Evolutionary conservation across 2,797 vertebrate species (phyloP).

Genomic region (Pangasius macronema): DNA sequence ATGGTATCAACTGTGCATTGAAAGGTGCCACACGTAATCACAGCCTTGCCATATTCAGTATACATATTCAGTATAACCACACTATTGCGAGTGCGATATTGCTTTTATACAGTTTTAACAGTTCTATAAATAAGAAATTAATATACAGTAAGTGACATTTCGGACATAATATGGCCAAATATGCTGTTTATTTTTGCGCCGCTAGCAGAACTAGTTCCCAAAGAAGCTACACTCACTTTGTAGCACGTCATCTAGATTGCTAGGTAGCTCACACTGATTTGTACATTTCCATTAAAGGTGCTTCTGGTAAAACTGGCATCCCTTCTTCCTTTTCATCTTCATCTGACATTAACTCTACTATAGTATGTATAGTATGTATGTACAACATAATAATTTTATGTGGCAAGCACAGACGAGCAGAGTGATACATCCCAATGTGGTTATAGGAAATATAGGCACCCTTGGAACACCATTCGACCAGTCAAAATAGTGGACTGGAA

Average conservation of each 20-base stretch:
- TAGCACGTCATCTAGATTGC: no score
- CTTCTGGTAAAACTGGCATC: background rate
- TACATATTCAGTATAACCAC: no score
- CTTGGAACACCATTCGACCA: background rate
- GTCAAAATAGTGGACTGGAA: background rate
- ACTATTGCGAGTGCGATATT: background rate
- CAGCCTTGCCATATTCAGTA: background rate
- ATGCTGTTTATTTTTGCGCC: background rate
- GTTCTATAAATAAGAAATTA: background rate
- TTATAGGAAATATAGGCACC: background rate
- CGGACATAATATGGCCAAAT: background rate
- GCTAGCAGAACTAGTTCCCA: no score
- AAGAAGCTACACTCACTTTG: no score
- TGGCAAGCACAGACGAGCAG: background rate
- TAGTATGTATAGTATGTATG: background rate
- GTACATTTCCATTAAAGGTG: background rate
- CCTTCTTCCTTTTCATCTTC: background rate
- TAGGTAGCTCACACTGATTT: background rate
- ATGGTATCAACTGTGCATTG: background rate
- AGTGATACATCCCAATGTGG: background rate
- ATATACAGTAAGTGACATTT: background rate
- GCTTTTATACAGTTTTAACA: background rate
- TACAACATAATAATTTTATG: no score
- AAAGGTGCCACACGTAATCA: background rate
- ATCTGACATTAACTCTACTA: background rate